Percentiles rank a stretch among this genome's conserved stretches.
Evolutionary conservation across 2,888 invertebrate genomes (phyloP).

Genomic region (Rhimphoctona megacephalus): DNA sequence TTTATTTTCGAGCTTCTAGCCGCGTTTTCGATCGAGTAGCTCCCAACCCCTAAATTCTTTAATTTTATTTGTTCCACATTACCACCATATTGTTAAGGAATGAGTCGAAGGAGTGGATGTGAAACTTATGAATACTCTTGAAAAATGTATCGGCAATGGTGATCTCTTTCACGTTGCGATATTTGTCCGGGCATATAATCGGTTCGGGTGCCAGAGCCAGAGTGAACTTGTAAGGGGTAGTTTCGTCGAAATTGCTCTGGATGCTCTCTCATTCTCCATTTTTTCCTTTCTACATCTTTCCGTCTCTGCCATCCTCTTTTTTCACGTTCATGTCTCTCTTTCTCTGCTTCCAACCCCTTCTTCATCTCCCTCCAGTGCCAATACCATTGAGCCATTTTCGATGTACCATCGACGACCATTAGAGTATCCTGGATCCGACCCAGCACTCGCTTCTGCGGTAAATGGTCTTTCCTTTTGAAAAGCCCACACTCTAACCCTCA

Average conservation of each 20-base stretch:
- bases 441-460: conserved; percentile 78
- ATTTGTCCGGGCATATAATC: conserved; percentile 75
- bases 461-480: conserved; percentile 80
- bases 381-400: conserved; percentile 72
- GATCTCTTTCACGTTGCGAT: conserved; percentile 79
- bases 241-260: conserved; percentile 66
- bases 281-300: not conserved
- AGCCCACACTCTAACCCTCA: conserved; percentile 43
- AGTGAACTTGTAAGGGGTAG: conserved; percentile 57
- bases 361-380: conserved; percentile 34
- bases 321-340: not conserved
- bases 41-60: not conserved
- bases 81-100: not conserved
- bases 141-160: conserved; percentile 79
- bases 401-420: conserved; percentile 78
- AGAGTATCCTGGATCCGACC: conserved; percentile 79
- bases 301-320: not conserved
- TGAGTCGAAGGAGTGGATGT: conserved; percentile 23
- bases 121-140: conserved; percentile 72
- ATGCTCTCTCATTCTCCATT: conserved; percentile 42
- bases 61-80: not conserved
- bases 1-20: conserved; percentile 9
- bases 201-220: conserved; percentile 72
- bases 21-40: conserved; percentile 5
- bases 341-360: not conserved